Evolutionary conservation across 2,888 invertebrate species (phyloP).

Genomic region (Trachelus troglodyta): DNA sequence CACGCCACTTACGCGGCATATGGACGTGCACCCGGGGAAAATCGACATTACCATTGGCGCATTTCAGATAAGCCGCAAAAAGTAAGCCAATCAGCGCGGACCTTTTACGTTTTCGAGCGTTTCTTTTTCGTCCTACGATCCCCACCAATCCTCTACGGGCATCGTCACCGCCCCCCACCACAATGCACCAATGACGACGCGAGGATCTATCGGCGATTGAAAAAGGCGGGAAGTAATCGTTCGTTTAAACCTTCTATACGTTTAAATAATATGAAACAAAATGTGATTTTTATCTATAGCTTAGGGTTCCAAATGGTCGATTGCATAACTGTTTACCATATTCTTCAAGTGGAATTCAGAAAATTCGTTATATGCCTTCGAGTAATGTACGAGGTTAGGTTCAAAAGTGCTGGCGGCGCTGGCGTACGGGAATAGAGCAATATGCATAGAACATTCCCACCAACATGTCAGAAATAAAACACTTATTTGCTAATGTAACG

Average conservation of each 20-base stretch:
- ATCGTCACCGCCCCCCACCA: constrained; percentile 34
- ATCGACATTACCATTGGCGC: constrained; percentile 68
- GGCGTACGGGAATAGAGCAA: neutral
- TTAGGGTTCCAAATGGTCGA: neutral
- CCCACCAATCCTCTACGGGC: neutral
- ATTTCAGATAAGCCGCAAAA: constrained; percentile 73
- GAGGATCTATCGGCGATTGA: constrained; percentile 39
- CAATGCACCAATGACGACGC: neutral
- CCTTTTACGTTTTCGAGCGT: constrained; percentile 68
- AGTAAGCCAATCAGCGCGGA: constrained; percentile 68
- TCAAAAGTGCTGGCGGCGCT: neutral
- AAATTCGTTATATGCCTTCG: neutral
- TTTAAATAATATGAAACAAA: neutral
- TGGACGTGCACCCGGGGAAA: constrained; percentile 67
- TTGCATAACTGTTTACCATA: neutral
- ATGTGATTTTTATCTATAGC: neutral
- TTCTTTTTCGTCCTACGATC: constrained; percentile 66
- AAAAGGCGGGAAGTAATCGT: constrained; percentile 54
- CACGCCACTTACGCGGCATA: constrained; percentile 75
- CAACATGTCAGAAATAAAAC: neutral
- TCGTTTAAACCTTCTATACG: constrained; percentile 21
- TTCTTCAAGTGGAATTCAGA: neutral
- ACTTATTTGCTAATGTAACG: neutral
- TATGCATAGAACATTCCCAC: neutral
- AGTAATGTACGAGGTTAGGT: neutral